Percentiles rank a stretch among this genome's conserved stretches.
Evolutionary conservation across 2,797 vertebrate genomes (phyloP).

Genomic region (Falco naumanni): DNA sequence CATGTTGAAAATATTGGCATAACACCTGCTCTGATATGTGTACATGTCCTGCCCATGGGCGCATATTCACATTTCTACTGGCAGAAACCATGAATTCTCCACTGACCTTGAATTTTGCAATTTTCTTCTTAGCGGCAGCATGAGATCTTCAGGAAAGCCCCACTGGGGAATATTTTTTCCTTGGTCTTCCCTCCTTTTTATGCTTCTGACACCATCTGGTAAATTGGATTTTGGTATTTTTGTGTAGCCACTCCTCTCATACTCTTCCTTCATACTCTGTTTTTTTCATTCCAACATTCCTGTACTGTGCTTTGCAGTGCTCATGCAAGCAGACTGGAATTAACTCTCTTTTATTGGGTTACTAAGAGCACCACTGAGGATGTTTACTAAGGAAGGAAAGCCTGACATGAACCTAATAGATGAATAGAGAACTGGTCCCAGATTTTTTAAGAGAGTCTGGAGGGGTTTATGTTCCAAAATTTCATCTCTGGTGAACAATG

Average conservation of each 20-base stretch:
- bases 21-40: neutral
- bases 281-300: slow-evolving; percentile 38
- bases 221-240: slow-evolving; percentile 42
- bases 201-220: slow-evolving; percentile 46
- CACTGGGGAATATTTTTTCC: neutral
- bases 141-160: slow-evolving; percentile 24
- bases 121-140: neutral
- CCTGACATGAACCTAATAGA: slow-evolving; percentile 60
- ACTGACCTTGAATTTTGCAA: slow-evolving; percentile 29
- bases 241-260: neutral
- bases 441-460: slow-evolving; percentile 65
- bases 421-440: slow-evolving; percentile 40
- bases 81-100: neutral
- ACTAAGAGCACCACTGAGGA: slow-evolving; percentile 33
- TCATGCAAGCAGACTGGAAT: slow-evolving; percentile 35
- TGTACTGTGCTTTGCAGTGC: neutral
- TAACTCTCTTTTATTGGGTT: slow-evolving; percentile 51
- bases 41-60: neutral
- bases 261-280: neutral
- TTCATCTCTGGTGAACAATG: slow-evolving; percentile 66
- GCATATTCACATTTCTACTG: neutral
- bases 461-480: slow-evolving; percentile 70
- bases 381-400: slow-evolving; percentile 67
- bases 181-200: slow-evolving; percentile 20
- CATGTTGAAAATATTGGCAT: neutral